Conservation (phyloP, 2,888 invertebrate genomes). For the Hecatera dysodea region DNA sequence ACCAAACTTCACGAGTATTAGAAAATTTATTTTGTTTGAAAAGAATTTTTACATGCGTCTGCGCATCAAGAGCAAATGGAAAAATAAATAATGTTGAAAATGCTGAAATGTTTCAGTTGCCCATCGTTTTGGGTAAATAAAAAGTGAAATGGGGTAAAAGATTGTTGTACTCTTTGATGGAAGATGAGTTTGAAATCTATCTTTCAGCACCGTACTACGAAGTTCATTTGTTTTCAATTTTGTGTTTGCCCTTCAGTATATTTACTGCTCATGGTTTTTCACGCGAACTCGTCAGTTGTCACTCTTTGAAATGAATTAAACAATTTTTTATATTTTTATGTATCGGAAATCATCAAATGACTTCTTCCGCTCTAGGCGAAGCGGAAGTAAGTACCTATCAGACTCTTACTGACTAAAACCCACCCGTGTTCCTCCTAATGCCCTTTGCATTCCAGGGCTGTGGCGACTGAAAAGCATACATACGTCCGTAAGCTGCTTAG, state of each 20-base stretch:
- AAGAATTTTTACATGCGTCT: conserved; percentile 4
- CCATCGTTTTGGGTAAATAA: conserved; percentile 28
- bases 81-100: conserved; percentile 32
- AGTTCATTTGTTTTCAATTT: neutral
- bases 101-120: conserved; percentile 4
- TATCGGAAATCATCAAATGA: too few species aligned
- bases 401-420: too few species aligned
- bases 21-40: conserved; percentile 5
- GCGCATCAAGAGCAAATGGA: conserved; percentile 9
- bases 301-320: too few species aligned
- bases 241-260: neutral
- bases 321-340: too few species aligned
- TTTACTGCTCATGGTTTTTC: too few species aligned
- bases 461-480: too few species aligned
- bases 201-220: neutral
- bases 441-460: too few species aligned
- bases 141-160: neutral
- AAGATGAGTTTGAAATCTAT: neutral
- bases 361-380: too few species aligned
- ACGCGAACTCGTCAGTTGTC: too few species aligned
- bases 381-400: too few species aligned
- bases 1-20: neutral
- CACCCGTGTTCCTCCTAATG: too few species aligned
- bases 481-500: too few species aligned
- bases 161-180: conserved; percentile 3